phyloP scores from a whole-genome alignment of 2,797 vertebrate genomes.

The Tadarida brasiliensis region DNA sequence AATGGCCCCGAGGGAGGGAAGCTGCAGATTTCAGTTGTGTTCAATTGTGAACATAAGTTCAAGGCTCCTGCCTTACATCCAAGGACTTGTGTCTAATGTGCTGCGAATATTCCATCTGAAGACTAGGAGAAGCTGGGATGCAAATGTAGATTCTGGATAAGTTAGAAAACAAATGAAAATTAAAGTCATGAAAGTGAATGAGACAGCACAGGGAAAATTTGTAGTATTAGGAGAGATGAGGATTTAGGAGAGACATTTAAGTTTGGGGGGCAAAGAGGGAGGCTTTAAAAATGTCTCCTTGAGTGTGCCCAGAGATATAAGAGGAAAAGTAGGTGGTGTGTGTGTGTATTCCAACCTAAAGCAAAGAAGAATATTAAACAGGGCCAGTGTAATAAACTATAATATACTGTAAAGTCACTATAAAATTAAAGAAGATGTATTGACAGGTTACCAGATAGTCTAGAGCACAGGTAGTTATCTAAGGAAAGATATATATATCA shows the following conservation, averaged over 20 bases:
- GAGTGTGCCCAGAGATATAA: not conserved
- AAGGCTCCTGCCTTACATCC: not conserved
- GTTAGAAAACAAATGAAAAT: not conserved
- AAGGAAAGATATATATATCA: not conserved
- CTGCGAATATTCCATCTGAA: not conserved
- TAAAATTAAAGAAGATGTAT: not conserved
- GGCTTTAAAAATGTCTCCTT: not conserved
- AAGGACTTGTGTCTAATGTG: not conserved
- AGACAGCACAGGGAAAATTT: not conserved
- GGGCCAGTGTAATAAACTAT: not conserved
- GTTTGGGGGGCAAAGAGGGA: not conserved
- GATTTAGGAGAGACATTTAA: not conserved
- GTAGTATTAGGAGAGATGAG: not conserved
- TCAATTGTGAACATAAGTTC: not conserved
- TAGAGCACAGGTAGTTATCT: rapidly evolving
- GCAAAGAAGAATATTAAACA: not conserved
- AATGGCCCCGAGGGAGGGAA: not conserved
- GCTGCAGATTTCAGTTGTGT: not conserved
- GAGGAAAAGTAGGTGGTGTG: not conserved
- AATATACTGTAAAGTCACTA: not conserved
- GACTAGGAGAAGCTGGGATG: not conserved
- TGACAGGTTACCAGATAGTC: not conserved
- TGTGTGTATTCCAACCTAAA: not conserved
- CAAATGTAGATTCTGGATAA: not conserved
- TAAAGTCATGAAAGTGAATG: not conserved